Conservation (phyloP, 2,797 vertebrate species). For the Mus spretus region DNA sequence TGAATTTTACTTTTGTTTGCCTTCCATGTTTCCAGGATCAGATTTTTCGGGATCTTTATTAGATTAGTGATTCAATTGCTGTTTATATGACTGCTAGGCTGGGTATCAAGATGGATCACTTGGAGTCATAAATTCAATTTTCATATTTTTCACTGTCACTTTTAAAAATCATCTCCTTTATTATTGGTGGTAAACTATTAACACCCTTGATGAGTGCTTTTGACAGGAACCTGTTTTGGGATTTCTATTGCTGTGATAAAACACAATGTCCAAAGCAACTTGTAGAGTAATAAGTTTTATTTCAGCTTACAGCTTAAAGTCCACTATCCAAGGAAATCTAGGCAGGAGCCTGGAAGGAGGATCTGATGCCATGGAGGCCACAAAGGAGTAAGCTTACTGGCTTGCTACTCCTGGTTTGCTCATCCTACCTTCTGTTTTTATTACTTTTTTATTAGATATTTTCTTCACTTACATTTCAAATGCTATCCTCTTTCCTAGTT, state of each 20-base stretch:
- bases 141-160: background rate
- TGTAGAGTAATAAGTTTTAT: background rate
- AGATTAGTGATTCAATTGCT: constrained; percentile 56
- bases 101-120: constrained; percentile 30
- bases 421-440: background rate
- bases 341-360: background rate
- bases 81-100: constrained; percentile 17
- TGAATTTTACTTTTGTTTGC: constrained; percentile 56
- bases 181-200: constrained; percentile 50
- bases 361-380: background rate
- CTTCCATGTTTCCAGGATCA: background rate
- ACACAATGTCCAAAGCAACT: background rate
- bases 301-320: background rate
- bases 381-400: background rate
- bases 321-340: background rate
- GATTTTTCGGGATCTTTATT: constrained; percentile 47
- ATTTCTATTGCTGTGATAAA: background rate
- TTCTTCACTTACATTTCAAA: too few relatives aligned
- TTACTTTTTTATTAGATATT: too few relatives aligned
- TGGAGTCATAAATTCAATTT: constrained; percentile 42
- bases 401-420: background rate
- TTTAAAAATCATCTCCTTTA: constrained; percentile 51
- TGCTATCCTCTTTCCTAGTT: too few relatives aligned
- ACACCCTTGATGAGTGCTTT: constrained; percentile 7
- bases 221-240: background rate